phyloP scores from a whole-genome alignment of 2,113 vertebrate species.

The Phaetusa simplex region DNA sequence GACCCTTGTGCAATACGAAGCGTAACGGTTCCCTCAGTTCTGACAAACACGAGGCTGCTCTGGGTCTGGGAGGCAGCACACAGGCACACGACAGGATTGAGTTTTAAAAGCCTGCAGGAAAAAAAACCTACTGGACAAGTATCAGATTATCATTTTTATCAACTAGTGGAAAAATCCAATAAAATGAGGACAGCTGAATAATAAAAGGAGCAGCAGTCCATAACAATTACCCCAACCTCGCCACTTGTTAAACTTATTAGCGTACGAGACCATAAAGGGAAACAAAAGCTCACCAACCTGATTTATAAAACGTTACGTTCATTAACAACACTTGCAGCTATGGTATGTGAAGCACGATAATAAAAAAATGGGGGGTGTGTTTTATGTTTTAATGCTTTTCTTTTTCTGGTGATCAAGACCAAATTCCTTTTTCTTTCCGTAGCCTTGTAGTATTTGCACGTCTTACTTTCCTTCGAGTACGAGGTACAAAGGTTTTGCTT shows the following conservation, averaged over 20 bases:
- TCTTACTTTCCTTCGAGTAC: background rate
- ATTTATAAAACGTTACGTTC: slow-evolving; percentile 30
- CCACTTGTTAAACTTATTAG: slow-evolving; percentile 47
- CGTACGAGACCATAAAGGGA: slow-evolving; percentile 37
- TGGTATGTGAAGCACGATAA: background rate
- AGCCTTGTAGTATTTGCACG: background rate
- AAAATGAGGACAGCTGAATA: slow-evolving; percentile 37
- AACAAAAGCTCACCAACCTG: slow-evolving; percentile 6
- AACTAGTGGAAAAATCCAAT: slow-evolving; percentile 40
- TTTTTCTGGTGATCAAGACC: background rate
- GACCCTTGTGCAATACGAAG: background rate
- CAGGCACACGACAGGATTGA: background rate
- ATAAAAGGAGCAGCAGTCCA: slow-evolving; percentile 15
- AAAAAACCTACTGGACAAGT: background rate
- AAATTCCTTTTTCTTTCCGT: background rate
- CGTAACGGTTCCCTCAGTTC: background rate
- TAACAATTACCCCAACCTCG: slow-evolving; percentile 21
- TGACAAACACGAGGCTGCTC: background rate
- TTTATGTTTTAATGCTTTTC: slow-evolving; percentile 26
- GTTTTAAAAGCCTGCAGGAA: background rate
- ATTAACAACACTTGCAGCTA: slow-evolving; percentile 31
- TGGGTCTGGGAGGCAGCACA: background rate
- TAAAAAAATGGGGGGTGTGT: slow-evolving; percentile 1
- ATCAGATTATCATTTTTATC: slow-evolving; percentile 52
- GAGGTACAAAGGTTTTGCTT: background rate